A percentile compares a stretch with the other conserved stretches of the same genome.
Evolutionary conservation across 2,113 vertebrate genomes (phyloP).

Genomic region (Prionailurus bengalensis): DNA sequence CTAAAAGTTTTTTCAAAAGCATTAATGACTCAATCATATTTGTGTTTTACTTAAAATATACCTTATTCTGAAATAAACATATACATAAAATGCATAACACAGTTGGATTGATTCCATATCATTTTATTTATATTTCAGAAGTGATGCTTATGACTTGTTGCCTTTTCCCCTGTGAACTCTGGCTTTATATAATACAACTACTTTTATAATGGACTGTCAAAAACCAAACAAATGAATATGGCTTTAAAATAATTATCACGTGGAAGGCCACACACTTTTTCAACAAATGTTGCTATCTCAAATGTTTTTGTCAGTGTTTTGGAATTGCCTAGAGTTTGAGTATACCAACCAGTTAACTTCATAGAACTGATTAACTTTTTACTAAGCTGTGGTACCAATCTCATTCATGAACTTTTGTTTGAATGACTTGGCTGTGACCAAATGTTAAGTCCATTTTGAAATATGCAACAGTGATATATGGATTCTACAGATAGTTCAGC

Average conservation of each 20-base stretch:
- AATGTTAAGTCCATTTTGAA: background rate
- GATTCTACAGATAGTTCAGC: background rate
- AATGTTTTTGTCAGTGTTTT: background rate
- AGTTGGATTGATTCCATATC: background rate
- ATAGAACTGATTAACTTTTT: background rate
- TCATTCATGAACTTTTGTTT: background rate
- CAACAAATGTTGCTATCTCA: background rate
- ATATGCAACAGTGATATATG: background rate
- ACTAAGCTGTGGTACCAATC: background rate
- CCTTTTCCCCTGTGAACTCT: background rate
- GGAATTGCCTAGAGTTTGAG: background rate
- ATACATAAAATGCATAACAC: background rate
- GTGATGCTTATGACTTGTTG: background rate
- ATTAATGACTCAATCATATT: background rate
- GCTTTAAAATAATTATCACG: background rate
- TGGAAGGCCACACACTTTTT: background rate
- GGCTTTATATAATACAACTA: background rate
- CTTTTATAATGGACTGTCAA: constrained; percentile 26
- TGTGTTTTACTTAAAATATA: background rate
- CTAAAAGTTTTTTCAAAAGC: background rate
- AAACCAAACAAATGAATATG: background rate
- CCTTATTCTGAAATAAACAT: background rate
- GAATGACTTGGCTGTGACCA: background rate
- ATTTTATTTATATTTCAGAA: constrained; percentile 17
- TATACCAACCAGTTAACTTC: background rate